phyloP scores from a whole-genome alignment of 2,113 vertebrate species.

The Balaeniceps rex region DNA sequence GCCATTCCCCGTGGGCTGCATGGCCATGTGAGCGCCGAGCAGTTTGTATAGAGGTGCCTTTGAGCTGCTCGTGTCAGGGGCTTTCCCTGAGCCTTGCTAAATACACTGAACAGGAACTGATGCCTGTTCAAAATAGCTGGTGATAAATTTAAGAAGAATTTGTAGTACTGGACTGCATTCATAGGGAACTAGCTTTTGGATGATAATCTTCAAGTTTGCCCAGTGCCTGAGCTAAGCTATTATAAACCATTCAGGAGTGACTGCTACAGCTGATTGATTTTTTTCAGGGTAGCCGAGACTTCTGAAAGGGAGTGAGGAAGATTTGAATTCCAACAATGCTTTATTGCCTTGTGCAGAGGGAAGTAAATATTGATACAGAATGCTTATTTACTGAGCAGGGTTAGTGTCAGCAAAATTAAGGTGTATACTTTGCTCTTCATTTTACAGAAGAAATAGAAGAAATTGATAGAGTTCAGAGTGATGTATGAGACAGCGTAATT shows the following conservation, averaged over 20 bases:
- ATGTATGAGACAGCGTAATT: not conserved
- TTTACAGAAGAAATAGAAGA: not conserved
- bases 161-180: not conserved
- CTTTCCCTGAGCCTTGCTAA: not conserved
- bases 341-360: slow-evolving; percentile 14
- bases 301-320: not conserved
- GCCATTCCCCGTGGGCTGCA: rapidly evolving
- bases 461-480: slow-evolving; percentile 17
- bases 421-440: slow-evolving; percentile 7
- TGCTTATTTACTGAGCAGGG: slow-evolving; percentile 39
- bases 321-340: slow-evolving; percentile 26
- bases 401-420: slow-evolving; percentile 37
- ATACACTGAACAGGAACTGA: not conserved
- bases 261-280: slow-evolving; percentile 38
- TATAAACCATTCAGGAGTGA: not conserved
- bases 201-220: not conserved
- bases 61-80: not conserved
- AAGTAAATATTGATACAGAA: slow-evolving; percentile 52
- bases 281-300: not conserved
- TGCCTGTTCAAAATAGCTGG: not conserved
- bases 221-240: not conserved
- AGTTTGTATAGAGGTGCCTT: not conserved
- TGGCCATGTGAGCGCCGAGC: rapidly evolving
- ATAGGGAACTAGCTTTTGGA: not conserved
- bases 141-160: not conserved